Evolutionary conservation across 1,140 invertebrate genomes (phyloP).

Genomic region (Ptiloglossa arizonensis): DNA sequence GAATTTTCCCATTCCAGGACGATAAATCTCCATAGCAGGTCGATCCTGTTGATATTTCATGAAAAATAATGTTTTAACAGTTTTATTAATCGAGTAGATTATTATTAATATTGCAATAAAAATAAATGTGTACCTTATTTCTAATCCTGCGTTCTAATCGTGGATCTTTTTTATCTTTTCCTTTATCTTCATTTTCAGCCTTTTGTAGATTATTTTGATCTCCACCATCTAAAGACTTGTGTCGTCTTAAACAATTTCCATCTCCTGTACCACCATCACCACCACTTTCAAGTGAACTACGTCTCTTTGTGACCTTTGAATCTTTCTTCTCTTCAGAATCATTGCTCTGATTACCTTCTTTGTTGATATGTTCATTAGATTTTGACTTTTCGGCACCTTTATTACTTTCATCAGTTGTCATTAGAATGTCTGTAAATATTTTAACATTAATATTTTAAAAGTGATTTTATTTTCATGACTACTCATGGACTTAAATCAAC

Average conservation of each 20-base stretch:
- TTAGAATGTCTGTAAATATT: slow-evolving; percentile 20
- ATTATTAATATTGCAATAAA: slow-evolving; percentile 8
- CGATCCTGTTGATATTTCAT: slow-evolving; percentile 83
- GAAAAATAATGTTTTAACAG: not conserved
- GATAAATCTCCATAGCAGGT: slow-evolving; percentile 87
- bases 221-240: slow-evolving; percentile 84
- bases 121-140: slow-evolving; percentile 83
- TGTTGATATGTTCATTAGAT: slow-evolving; percentile 64
- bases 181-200: slow-evolving; percentile 79
- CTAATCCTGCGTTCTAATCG: slow-evolving; percentile 85
- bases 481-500: not conserved
- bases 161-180: slow-evolving; percentile 83
- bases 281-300: slow-evolving; percentile 83
- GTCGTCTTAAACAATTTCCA: slow-evolving; percentile 79
- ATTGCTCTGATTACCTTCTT: slow-evolving; percentile 41
- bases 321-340: slow-evolving; percentile 58
- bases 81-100: not conserved
- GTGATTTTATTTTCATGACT: too few species aligned
- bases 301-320: slow-evolving; percentile 77
- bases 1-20: slow-evolving; percentile 88
- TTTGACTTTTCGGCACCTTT: slow-evolving; percentile 59
- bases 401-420: slow-evolving; percentile 1
- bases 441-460: not conserved
- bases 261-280: slow-evolving; percentile 79
- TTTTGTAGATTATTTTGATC: slow-evolving; percentile 83